Conservation (phyloP, 1,140 invertebrate genomes). For the Episyrphus balteatus region DNA sequence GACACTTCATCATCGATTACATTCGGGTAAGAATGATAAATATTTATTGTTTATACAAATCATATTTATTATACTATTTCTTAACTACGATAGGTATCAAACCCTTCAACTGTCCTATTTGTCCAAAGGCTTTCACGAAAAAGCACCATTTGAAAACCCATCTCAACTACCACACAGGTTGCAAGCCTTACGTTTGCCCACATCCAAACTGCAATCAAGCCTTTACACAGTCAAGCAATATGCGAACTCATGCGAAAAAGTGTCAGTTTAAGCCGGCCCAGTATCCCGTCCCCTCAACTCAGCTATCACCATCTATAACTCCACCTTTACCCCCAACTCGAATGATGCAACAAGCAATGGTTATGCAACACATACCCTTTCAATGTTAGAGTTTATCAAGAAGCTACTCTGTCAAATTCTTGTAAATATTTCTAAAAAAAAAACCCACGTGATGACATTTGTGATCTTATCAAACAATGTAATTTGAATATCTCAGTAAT, state of each 20-base stretch:
- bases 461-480: too few species aligned
- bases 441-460: too few species aligned
- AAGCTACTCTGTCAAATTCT: too few species aligned
- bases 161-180: slow-evolving; percentile 66
- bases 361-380: too few species aligned
- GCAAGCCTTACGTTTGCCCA: slow-evolving; percentile 63
- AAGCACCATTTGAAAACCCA: slow-evolving; percentile 76
- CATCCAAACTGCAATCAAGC: slow-evolving; percentile 57
- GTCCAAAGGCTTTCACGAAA: slow-evolving; percentile 78
- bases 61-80: too few species aligned
- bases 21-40: slow-evolving; percentile 44
- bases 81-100: too few species aligned
- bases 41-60: background rate
- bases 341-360: slow-evolving; percentile 7
- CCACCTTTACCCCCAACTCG: slow-evolving; percentile 11
- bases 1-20: slow-evolving; percentile 64
- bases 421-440: too few species aligned
- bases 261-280: slow-evolving; percentile 39
- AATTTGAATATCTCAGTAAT: too few species aligned
- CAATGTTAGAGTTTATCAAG: too few species aligned
- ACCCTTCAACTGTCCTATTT: slow-evolving; percentile 75
- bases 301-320: slow-evolving; percentile 7
- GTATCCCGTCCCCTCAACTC: slow-evolving; percentile 2
- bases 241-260: slow-evolving; percentile 67
- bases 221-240: slow-evolving; percentile 68